Conservation (phyloP, 2,888 invertebrate species). For the Perizoma affinitatum region DNA sequence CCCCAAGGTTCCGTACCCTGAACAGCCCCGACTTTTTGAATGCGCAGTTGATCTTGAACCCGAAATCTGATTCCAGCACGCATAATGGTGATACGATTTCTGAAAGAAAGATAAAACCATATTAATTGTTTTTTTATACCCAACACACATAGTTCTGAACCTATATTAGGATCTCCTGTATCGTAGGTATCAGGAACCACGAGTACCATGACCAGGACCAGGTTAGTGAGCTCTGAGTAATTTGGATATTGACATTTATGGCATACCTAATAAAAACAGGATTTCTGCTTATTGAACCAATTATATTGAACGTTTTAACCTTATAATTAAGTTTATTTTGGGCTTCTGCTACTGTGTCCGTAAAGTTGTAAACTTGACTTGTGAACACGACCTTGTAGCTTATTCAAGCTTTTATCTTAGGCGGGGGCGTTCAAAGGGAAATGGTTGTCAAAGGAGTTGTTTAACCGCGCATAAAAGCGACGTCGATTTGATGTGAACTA, state of each 20-base stretch:
- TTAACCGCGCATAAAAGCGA: too few relatives aligned
- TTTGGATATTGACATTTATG: conserved; percentile 2
- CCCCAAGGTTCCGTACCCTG: conserved; percentile 95
- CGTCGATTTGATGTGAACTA: too few relatives aligned
- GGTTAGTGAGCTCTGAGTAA: background rate
- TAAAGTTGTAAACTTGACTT: background rate
- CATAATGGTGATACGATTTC: conserved; percentile 90
- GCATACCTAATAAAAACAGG: background rate
- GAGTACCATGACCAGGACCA: background rate
- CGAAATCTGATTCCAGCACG: conserved; percentile 94
- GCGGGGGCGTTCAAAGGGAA: too few relatives aligned
- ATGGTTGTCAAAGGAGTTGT: too few relatives aligned
- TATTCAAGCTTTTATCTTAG: background rate
- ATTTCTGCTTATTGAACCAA: background rate
- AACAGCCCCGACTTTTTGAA: conserved; percentile 96
- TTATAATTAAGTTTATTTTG: background rate
- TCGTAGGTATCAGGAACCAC: too few relatives aligned
- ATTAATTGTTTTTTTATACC: too few relatives aligned
- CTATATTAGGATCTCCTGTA: too few relatives aligned
- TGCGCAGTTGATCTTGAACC: conserved; percentile 95
- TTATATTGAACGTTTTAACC: conserved; percentile 1
- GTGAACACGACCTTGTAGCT: background rate
- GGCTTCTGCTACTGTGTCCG: background rate
- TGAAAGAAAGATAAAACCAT: conserved; percentile 64
- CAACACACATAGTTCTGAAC: background rate